Conservation (phyloP, 2,113 vertebrate species). For the Malurus cyaneus region DNA sequence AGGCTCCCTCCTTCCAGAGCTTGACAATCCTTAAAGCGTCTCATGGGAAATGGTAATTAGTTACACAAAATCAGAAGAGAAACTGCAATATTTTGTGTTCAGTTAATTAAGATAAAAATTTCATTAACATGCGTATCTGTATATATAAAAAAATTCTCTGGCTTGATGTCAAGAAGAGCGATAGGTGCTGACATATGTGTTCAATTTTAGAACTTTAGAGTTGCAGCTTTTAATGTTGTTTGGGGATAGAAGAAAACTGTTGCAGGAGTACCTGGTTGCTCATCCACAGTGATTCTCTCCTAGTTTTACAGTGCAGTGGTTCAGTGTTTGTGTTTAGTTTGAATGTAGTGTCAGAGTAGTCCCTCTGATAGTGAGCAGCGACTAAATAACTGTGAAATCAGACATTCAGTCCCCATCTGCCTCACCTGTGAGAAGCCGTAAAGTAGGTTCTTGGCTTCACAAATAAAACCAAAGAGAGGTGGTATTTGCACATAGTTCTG, state of each 20-base stretch:
- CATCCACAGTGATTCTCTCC: not conserved
- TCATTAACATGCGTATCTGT: not conserved
- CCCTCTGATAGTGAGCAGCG: not conserved
- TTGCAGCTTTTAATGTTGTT: not conserved
- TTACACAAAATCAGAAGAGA: not conserved
- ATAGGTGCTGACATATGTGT: not conserved
- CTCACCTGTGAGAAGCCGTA: not conserved
- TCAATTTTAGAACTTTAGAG: not conserved
- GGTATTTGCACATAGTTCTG: not conserved
- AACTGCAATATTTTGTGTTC: not conserved
- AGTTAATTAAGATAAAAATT: not conserved
- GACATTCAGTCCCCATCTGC: not conserved
- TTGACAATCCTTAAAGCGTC: not conserved
- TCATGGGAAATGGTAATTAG: rapidly evolving
- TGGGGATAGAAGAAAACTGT: not conserved
- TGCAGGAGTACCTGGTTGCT: not conserved
- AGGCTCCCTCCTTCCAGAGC: not conserved
- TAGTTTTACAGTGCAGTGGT: not conserved
- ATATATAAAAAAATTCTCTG: not conserved
- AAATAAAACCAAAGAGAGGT: not conserved
- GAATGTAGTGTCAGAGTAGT: not conserved
- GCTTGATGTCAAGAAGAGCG: not conserved
- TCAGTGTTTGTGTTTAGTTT: not conserved
- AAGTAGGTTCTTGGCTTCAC: not conserved
- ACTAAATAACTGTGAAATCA: not conserved